Percentiles rank a stretch among this genome's conserved stretches.
Evolutionary conservation across 1,140 invertebrate species (phyloP).

Genomic region (Nasonia giraulti): DNA sequence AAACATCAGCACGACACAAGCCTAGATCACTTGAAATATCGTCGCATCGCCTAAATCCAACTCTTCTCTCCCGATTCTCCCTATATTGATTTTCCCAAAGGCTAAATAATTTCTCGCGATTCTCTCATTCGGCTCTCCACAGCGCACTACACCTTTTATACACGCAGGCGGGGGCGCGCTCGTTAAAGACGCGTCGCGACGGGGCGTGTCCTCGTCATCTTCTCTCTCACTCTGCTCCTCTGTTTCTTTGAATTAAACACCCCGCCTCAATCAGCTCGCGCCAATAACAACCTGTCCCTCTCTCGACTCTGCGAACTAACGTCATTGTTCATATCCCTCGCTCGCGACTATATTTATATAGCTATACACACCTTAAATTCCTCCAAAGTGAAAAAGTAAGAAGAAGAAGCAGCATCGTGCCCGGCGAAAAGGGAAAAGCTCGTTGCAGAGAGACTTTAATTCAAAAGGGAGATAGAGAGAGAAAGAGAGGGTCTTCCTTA

Average conservation of each 20-base stretch:
- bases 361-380: background rate
- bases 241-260: slow-evolving; percentile 71
- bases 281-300: slow-evolving; percentile 5
- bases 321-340: background rate
- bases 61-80: too few species aligned
- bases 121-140: too few species aligned
- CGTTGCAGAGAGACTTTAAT: slow-evolving; percentile 51
- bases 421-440: background rate
- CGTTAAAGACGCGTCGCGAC: slow-evolving; percentile 31
- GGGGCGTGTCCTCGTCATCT: slow-evolving; percentile 37
- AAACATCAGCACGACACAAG: too few species aligned
- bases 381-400: too few species aligned
- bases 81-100: too few species aligned
- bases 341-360: background rate
- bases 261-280: slow-evolving; percentile 64
- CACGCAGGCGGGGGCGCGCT: background rate
- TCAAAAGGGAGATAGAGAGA: slow-evolving; percentile 46
- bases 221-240: slow-evolving; percentile 6
- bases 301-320: background rate
- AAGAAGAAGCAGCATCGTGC: background rate
- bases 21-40: too few species aligned
- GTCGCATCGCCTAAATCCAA: too few species aligned
- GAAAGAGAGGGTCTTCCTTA: slow-evolving; percentile 51
- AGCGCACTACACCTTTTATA: too few species aligned
- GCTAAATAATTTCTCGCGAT: too few species aligned